A percentile compares a stretch with the other conserved stretches of the same genome.
phyloP scores from a whole-genome alignment of 2,888 invertebrate genomes.

The Mystacides longicornis region DNA sequence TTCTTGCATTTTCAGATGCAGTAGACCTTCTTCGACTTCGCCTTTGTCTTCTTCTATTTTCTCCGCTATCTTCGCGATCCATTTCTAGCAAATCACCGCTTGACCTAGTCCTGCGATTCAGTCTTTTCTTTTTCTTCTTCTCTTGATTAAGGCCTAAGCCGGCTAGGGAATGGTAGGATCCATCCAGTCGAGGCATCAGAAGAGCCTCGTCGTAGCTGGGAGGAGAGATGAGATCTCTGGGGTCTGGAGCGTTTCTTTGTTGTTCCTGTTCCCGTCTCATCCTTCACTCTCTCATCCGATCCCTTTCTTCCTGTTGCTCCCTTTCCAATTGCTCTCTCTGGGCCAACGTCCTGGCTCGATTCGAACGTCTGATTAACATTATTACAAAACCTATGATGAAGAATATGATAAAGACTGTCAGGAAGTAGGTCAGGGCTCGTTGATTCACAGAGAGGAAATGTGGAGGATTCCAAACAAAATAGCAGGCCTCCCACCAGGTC shows the following conservation, averaged over 20 bases:
- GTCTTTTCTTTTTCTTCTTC: conserved; percentile 37
- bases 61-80: conserved; percentile 12
- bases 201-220: conserved; percentile 74
- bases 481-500: conserved; percentile 63
- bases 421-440: conserved; percentile 52
- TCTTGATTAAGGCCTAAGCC: conserved; percentile 43
- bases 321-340: conserved; percentile 48
- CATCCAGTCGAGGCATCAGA: conserved; percentile 61
- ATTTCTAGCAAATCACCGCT: conserved; percentile 38
- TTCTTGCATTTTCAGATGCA: conserved; percentile 34
- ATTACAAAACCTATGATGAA: conserved; percentile 48
- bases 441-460: conserved; percentile 34
- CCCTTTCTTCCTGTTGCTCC: conserved; percentile 51
- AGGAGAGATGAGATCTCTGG: conserved; percentile 59
- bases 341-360: conserved; percentile 46
- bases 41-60: conserved; percentile 34
- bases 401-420: conserved; percentile 49
- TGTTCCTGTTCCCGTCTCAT: conserved; percentile 47
- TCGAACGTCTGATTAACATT: conserved; percentile 47
- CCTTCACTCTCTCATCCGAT: conserved; percentile 47
- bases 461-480: conserved; percentile 51
- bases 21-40: too few species aligned
- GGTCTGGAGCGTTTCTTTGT: conserved; percentile 57
- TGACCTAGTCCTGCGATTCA: conserved; percentile 46
- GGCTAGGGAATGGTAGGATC: conserved; percentile 51